Conservation (phyloP, 2,888 invertebrate species). For the Tetranychus truncatus region DNA sequence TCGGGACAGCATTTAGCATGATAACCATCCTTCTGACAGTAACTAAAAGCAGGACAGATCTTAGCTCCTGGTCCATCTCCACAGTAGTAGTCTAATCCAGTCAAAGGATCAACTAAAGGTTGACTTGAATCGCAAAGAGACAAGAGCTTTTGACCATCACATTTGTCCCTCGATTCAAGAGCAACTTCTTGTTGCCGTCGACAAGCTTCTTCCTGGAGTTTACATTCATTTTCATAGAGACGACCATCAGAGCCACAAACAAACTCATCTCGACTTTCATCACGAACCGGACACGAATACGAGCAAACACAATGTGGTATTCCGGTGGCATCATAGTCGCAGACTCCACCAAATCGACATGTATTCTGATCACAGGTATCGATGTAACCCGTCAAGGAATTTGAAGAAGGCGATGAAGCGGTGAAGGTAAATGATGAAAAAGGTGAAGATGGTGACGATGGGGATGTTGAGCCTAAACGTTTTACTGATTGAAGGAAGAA, state of each 20-base stretch:
- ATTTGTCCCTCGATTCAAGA: slow-evolving; percentile 51
- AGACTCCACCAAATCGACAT: slow-evolving; percentile 43
- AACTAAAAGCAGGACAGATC: slow-evolving; percentile 59
- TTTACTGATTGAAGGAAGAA: too few relatives aligned
- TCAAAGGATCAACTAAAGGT: slow-evolving; percentile 50
- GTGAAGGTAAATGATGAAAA: neutral
- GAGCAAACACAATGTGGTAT: slow-evolving; percentile 59
- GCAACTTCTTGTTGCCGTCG: slow-evolving; percentile 37
- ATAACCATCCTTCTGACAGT: slow-evolving; percentile 64
- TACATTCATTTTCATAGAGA: slow-evolving; percentile 68
- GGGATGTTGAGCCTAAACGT: too few relatives aligned
- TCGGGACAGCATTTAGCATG: slow-evolving; percentile 69
- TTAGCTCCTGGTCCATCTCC: slow-evolving; percentile 56
- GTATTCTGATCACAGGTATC: slow-evolving; percentile 32
- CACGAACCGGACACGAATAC: slow-evolving; percentile 45
- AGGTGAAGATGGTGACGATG: slow-evolving; percentile 30
- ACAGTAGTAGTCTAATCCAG: slow-evolving; percentile 53
- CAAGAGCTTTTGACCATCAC: slow-evolving; percentile 51
- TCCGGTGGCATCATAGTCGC: slow-evolving; percentile 47
- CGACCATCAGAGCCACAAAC: slow-evolving; percentile 71
- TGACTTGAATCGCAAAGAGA: slow-evolving; percentile 65
- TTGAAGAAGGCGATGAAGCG: neutral
- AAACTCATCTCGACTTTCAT: slow-evolving; percentile 42
- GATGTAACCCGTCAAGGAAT: slow-evolving; percentile 43
- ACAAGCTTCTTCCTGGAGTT: slow-evolving; percentile 59